Base-by-base conservation (phyloP, 2,113 vertebrate species). In the Neodon shergylaensis region DNA sequence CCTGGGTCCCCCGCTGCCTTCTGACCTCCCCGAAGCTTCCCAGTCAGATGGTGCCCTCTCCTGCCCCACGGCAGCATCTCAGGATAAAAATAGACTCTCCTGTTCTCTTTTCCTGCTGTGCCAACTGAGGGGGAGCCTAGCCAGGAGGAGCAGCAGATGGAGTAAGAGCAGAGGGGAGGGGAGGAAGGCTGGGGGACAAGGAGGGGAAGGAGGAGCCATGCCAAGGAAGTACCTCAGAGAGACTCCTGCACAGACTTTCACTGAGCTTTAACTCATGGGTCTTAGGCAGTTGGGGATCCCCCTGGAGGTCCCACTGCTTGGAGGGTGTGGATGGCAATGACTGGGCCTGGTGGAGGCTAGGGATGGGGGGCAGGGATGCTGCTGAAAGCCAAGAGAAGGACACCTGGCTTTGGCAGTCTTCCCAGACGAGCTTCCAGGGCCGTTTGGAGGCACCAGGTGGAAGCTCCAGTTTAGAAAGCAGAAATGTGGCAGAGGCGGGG, bases 71-170 rank as follows among this genome's bases (percentile, higher is more conserved):
- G 77, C 88, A 94, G 84, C 82, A 47, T 95, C 83, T 95, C 39
- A 66, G 94, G 97, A 95, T 97, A 97, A 97, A 98, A 98, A 98
- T 97, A 97, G 87, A 76, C 78, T 31, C 1, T 73, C 92, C 94
- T 96, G 95, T 95, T 97, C 96, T 96, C 94, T 96, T 94, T 97
- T 90, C 97, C 94, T 92, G 95, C 97, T 95, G 94, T 94, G 97
- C 97, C 95, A 96, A 93, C 97, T 88, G 97, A 95, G 93, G 94
- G 93, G 97, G 92, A 97, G 96, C 91, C 96, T 93, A 86, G 95
- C 92, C 96, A 96, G 96, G 97, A 97, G 96, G 93, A 96, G 88
- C 90, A 7, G 97, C 97, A 97, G 97, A 97, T 97, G 96, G 97
- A 96, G 78, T 12, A 36, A 91, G 96, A 97, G 96, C 91, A 91